Evolutionary conservation across 37 sponge, comb jelly and placozoan genomes (phyloP), one percentile per base, ranked within the genome.

Genomic region (Cliona cf. orientalis): DNA sequence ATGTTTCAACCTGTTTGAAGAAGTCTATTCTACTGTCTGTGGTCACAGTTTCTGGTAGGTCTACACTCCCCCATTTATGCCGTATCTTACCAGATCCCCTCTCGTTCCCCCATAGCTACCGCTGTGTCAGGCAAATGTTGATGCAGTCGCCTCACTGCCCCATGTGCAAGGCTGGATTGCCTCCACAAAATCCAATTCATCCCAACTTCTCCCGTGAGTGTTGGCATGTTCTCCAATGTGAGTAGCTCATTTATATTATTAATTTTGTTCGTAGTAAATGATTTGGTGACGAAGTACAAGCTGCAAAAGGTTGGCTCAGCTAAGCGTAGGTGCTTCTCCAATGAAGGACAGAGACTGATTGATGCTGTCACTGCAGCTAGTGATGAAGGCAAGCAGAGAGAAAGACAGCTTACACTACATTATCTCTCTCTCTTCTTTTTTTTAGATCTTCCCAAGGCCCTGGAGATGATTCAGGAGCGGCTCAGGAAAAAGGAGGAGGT

Each of bases 11-110:
- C 12, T 78, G 0, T 43, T 77, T 25, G 42, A 53, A 17, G 78
- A 71, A 43, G 78, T 77, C 35, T 71, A 85, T 43, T 63, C 58
- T 19, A 78, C 86, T 7, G 28, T 67, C 2, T 85, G 86, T 77
- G 86, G 86, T 61, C 86, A 85, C 71, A 85, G 86, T 25, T 85
- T 85, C 79, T 85, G 86, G 86, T 85, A 31, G 2, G 71, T 67
- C 17, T 17, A 11, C 17, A 49, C 49, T 28, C 7, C 69, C 7
- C 19, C 22, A 67, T 14, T 35, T 6, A 5, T 67, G 41, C 22
- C 36, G 28, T 19, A 12, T 67, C 6, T 36, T 32, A 5, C 11
- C 36, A 67, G 32, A 28, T 7, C 22, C 37, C 40, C 38, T 37
- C 29, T 67, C 22, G 63, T 61, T 29, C 0, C 5, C 40, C 44